These are phyloP conservation scores for Lethrus apterus DNA, from an alignment of 1,140 invertebrate species.

Conservation along the genomic window DNA sequence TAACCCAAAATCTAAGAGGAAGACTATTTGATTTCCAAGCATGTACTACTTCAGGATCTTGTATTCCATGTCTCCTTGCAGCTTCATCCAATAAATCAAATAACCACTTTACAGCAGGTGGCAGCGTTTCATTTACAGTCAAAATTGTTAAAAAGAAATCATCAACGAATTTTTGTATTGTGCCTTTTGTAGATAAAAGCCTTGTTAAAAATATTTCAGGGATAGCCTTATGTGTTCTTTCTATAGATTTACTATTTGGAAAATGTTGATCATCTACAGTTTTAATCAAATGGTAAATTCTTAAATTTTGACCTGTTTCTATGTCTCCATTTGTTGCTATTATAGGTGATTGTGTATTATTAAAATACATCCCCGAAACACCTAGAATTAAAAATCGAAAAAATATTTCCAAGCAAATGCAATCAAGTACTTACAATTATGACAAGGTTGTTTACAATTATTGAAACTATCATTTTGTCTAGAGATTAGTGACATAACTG, in stretches of 20 bases:
- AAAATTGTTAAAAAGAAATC: conserved; percentile 88
- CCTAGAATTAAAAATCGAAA: conserved; percentile 15
- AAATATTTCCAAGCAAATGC: conserved; percentile 14
- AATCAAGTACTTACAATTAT: conserved; percentile 52
- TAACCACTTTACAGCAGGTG: conserved; percentile 90
- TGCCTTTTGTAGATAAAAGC: conserved; percentile 88
- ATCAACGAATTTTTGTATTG: conserved; percentile 93
- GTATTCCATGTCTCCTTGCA: conserved; percentile 73
- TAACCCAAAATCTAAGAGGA: conserved; percentile 92
- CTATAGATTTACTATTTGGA: conserved; percentile 52
- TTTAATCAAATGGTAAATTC: conserved; percentile 78
- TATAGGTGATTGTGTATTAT: conserved; percentile 67
- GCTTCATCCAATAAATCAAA: conserved; percentile 92
- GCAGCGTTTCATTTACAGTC: conserved; percentile 81
- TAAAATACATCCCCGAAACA: conserved; percentile 61
- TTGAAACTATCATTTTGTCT: conserved; percentile 78
- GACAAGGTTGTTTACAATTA: conserved; percentile 73
- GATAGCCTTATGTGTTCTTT: conserved; percentile 84
- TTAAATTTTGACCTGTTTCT: conserved; percentile 59
- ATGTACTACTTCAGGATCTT: conserved; percentile 84
- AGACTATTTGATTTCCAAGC: conserved; percentile 95
- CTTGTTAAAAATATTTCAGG: conserved; percentile 93
- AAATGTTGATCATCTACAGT: conserved; percentile 68
- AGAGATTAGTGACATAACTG: conserved; percentile 86
- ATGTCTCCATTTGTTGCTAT: conserved; percentile 69